These are phyloP conservation scores for Troides oblongomaculatus DNA, from an alignment of 2,888 invertebrate species.

Conservation along the genomic window DNA sequence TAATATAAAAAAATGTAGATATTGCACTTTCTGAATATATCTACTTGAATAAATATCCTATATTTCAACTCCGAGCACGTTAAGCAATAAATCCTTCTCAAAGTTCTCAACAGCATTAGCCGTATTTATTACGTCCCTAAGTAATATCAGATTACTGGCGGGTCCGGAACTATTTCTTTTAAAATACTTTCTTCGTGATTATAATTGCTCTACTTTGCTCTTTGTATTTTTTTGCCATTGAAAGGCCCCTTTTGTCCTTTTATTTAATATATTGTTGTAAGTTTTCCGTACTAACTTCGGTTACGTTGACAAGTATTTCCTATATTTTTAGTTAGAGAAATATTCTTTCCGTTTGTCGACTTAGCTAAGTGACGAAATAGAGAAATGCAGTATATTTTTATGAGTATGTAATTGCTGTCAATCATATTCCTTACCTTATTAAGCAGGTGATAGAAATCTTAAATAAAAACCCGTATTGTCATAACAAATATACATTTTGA, in stretches of 20 bases:
- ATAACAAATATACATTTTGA: too few species aligned
- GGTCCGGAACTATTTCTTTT: slow-evolving; percentile 14
- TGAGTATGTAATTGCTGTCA: too few species aligned
- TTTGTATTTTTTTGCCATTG: slow-evolving; percentile 6
- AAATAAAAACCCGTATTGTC: too few species aligned
- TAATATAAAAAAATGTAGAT: neutral
- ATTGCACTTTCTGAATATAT: neutral
- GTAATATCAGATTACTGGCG: slow-evolving; percentile 19
- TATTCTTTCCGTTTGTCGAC: too few species aligned
- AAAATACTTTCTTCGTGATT: slow-evolving; percentile 13
- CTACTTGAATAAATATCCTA: slow-evolving; percentile 10
- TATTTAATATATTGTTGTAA: neutral
- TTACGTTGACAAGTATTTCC: neutral
- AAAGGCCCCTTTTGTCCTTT: slow-evolving; percentile 6
- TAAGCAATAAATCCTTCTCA: slow-evolving; percentile 23
- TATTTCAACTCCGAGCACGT: slow-evolving; percentile 17
- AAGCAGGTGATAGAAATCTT: too few species aligned
- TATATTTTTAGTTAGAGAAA: neutral
- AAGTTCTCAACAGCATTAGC: slow-evolving; percentile 22
- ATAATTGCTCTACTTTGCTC: slow-evolving; percentile 20
- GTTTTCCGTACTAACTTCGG: slow-evolving; percentile 1
- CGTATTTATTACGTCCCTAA: slow-evolving; percentile 25
- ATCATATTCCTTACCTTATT: too few species aligned
- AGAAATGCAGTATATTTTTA: too few species aligned
- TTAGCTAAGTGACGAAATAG: too few species aligned